These are phyloP conservation scores for Drosophila ogumai DNA, from an alignment of 1,140 invertebrate species.

Conservation along the genomic window DNA sequence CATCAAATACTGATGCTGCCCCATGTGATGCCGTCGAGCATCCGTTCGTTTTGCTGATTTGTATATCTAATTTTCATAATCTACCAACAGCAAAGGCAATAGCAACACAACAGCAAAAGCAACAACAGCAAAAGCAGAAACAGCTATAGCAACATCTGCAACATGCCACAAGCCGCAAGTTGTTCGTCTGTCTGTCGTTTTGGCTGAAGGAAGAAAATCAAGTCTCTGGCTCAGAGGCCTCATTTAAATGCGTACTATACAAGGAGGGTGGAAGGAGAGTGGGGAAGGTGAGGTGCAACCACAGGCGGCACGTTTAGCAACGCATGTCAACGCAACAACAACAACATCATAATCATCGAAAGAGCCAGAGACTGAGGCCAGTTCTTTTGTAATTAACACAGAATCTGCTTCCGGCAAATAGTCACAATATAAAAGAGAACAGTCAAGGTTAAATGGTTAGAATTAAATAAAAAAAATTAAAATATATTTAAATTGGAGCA, in stretches of 20 bases:
- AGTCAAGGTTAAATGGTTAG: background rate
- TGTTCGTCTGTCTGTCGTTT: slow-evolving; percentile 33
- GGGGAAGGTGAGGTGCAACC: background rate
- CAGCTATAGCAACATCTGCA: slow-evolving; percentile 15
- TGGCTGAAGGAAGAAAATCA: slow-evolving; percentile 71
- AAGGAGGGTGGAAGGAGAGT: background rate
- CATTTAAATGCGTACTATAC: slow-evolving; percentile 72
- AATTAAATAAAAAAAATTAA: too few species aligned
- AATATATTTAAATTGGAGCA: too few species aligned
- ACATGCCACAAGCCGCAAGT: slow-evolving; percentile 60
- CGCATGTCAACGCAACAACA: slow-evolving; percentile 77
- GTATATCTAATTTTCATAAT: slow-evolving; percentile 85
- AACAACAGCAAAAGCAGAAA: slow-evolving; percentile 20
- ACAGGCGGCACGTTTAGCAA: slow-evolving; percentile 78
- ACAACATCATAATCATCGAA: slow-evolving; percentile 56
- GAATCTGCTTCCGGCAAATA: slow-evolving; percentile 75
- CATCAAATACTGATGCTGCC: slow-evolving; percentile 70
- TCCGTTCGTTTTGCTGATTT: slow-evolving; percentile 83
- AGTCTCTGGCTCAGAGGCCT: slow-evolving; percentile 58
- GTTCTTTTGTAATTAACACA: slow-evolving; percentile 78
- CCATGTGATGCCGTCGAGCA: slow-evolving; percentile 61
- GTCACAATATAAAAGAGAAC: slow-evolving; percentile 4
- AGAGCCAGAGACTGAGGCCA: slow-evolving; percentile 18
- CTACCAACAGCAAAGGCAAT: slow-evolving; percentile 48
- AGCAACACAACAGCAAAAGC: background rate